Evolutionary conservation across 2,797 vertebrate species (phyloP).

Genomic region (Rhynchonycteris naso): DNA sequence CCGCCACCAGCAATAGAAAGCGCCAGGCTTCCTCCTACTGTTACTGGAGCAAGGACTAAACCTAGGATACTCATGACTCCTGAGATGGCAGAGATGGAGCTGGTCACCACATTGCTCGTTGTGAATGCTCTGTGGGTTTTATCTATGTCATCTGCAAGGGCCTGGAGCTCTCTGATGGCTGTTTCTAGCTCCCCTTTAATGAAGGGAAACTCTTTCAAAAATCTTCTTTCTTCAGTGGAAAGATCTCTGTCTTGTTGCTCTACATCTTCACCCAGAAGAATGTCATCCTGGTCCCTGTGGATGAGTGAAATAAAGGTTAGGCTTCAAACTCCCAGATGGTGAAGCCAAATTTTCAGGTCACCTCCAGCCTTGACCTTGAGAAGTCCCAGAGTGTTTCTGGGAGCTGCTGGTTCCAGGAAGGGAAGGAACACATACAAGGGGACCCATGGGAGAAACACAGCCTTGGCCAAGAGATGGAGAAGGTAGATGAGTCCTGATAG

Average conservation of each 20-base stretch:
- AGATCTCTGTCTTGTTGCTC: background rate
- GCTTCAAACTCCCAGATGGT: background rate
- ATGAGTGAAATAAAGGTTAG: background rate
- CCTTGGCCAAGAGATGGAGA: background rate
- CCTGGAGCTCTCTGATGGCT: background rate
- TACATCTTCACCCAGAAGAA: fast-evolving
- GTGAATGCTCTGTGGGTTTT: background rate
- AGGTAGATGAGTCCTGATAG: background rate
- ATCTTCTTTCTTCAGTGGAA: background rate
- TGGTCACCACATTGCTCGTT: background rate
- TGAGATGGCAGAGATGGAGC: background rate
- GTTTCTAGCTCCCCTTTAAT: background rate
- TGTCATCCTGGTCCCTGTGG: background rate
- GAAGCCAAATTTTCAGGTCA: background rate
- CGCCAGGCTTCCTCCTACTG: slow-evolving; percentile 55
- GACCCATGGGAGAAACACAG: background rate
- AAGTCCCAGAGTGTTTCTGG: background rate
- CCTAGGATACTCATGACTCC: slow-evolving; percentile 47
- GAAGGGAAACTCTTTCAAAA: slow-evolving; percentile 52
- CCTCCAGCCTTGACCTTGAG: background rate
- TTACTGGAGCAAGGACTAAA: slow-evolving; percentile 10
- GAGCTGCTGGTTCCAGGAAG: background rate
- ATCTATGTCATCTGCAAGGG: slow-evolving; percentile 18
- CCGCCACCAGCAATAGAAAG: background rate
- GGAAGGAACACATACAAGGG: background rate